Percentiles rank a stretch among this genome's conserved stretches.
phyloP scores from a whole-genome alignment of 30 jellyfish, hydroid and myxozoan genomes.

The Aurelia aurita complex sp. Pacific region DNA sequence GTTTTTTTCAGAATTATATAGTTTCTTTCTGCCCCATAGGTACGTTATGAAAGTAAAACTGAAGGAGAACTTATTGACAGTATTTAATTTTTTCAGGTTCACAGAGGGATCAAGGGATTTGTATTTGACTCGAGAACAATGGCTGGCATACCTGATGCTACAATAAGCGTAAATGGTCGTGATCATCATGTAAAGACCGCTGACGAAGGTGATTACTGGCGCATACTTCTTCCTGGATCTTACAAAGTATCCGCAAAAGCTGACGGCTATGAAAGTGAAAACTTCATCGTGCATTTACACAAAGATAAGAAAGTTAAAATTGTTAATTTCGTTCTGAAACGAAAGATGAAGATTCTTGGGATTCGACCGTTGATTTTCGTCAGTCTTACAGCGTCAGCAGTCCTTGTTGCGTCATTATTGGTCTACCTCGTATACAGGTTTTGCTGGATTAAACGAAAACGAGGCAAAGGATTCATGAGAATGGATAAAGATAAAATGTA shows the following conservation, averaged over 20 bases:
- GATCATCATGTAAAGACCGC: slow-evolving; percentile 83
- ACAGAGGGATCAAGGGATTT: slow-evolving; percentile 87
- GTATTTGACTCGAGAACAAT: slow-evolving; percentile 78
- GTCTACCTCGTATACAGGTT: slow-evolving; percentile 48
- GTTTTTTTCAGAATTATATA: too few relatives aligned
- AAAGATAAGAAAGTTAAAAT: slow-evolving; percentile 52
- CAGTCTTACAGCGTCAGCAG: slow-evolving; percentile 77
- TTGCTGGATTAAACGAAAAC: slow-evolving; percentile 56
- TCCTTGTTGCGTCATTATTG: slow-evolving; percentile 53
- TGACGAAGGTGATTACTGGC: slow-evolving; percentile 92
- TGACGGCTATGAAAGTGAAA: slow-evolving; percentile 72
- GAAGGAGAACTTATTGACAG: too few relatives aligned
- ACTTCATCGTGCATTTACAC: slow-evolving; percentile 69
- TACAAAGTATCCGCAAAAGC: slow-evolving; percentile 86
- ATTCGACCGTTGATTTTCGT: slow-evolving; percentile 80
- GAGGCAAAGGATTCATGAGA: slow-evolving; percentile 54
- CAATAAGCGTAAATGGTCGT: slow-evolving; percentile 76
- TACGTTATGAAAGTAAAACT: too few relatives aligned
- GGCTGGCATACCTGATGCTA: slow-evolving; percentile 76
- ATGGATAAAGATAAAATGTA: slow-evolving; percentile 34
- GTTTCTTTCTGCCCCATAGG: too few relatives aligned
- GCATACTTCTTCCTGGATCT: slow-evolving; percentile 91
- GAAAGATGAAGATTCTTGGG: slow-evolving; percentile 59
- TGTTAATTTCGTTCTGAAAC: slow-evolving; percentile 71
- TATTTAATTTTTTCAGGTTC: slow-evolving; percentile 62